A percentile compares a stretch with the other conserved stretches of the same genome.
These are phyloP conservation scores for Isotomurus palustris DNA, from an alignment of 2,888 invertebrate species.

Conservation along the genomic window DNA sequence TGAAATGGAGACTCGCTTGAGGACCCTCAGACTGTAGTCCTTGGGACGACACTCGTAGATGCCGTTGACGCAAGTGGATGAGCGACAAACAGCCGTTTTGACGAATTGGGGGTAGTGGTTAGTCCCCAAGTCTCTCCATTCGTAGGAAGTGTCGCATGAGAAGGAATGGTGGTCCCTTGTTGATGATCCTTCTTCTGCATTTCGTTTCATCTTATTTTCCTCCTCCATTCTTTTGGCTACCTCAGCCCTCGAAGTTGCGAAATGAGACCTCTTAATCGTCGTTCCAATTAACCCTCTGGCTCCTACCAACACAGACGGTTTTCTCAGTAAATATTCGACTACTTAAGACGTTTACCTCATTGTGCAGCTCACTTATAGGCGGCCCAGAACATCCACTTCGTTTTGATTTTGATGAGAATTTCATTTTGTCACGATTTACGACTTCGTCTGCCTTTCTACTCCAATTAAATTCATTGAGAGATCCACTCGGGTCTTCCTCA, in stretches of 20 bases:
- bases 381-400: too few species aligned
- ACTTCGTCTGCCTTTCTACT: too few species aligned
- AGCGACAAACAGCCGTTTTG: conserved; percentile 11
- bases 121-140: conserved; percentile 11
- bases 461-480: too few species aligned
- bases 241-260: background rate
- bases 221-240: background rate
- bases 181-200: too few species aligned
- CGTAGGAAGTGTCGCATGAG: conserved; percentile 10
- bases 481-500: too few species aligned
- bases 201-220: background rate
- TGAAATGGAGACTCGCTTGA: conserved; percentile 4
- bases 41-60: conserved; percentile 6
- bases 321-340: too few species aligned
- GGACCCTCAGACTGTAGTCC: conserved; percentile 5
- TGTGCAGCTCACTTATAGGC: too few species aligned
- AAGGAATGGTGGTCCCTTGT: conserved; percentile 1
- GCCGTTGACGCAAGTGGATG: conserved; percentile 6
- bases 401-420: too few species aligned
- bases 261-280: background rate
- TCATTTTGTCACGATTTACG: too few species aligned
- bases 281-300: background rate
- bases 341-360: too few species aligned
- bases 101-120: conserved; percentile 16
- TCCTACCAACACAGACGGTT: too few species aligned